Conservation (phyloP, 2,888 invertebrate species). For the Pollenia angustigena region DNA sequence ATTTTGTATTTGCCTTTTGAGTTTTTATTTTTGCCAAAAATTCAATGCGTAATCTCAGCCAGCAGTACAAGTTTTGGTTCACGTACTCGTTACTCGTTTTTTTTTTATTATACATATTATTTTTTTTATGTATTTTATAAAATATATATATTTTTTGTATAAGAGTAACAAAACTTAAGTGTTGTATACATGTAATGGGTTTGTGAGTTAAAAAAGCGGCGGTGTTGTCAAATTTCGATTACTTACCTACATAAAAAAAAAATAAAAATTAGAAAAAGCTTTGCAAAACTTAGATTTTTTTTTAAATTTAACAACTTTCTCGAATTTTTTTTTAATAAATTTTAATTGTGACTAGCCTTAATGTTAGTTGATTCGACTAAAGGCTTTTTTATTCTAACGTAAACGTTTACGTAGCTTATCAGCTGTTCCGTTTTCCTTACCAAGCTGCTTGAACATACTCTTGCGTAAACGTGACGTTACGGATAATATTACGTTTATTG, state of each 20-base stretch:
- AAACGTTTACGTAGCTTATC: too few species aligned
- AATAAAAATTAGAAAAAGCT: too few species aligned
- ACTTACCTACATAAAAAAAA: too few species aligned
- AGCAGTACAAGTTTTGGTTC: constrained; percentile 65
- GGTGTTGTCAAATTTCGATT: constrained; percentile 55
- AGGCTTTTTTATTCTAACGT: too few species aligned
- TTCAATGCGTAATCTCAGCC: constrained; percentile 64
- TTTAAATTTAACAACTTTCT: too few species aligned
- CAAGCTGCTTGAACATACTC: too few species aligned
- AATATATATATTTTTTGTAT: constrained; percentile 20
- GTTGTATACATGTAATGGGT: not conserved
- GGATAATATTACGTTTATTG: too few species aligned
- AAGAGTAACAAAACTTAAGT: constrained; percentile 9
- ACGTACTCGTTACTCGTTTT: constrained; percentile 59
- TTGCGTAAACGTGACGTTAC: too few species aligned
- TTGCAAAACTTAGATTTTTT: not conserved
- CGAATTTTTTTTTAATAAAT: too few species aligned
- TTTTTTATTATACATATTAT: constrained; percentile 34
- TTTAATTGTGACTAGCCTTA: too few species aligned
- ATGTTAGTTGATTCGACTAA: too few species aligned
- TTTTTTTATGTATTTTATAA: constrained; percentile 36
- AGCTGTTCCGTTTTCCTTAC: too few species aligned
- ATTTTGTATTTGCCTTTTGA: not conserved
- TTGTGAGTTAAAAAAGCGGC: constrained; percentile 16
- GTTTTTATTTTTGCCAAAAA: constrained; percentile 49